These are phyloP conservation scores for Oligia latruncula DNA, from an alignment of 2,888 invertebrate genomes.

Conservation along the genomic window DNA sequence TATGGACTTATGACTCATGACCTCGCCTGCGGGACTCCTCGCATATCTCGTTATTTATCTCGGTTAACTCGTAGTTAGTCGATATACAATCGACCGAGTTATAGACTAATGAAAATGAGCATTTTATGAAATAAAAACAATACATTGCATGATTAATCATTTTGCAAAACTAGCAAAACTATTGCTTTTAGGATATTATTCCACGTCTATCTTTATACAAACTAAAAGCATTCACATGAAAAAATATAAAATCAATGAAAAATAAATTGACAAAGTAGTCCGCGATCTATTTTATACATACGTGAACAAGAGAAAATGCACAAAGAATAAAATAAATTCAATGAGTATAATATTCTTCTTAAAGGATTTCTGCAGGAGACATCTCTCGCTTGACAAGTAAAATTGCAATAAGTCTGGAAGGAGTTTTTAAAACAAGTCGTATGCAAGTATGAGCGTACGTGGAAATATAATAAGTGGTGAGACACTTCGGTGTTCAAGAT, in stretches of 20 bases:
- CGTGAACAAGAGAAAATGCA: conserved; percentile 9
- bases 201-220: not conserved
- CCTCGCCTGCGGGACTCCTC: too few relatives aligned
- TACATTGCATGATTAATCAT: not conserved
- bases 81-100: too few relatives aligned
- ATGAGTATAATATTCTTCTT: conserved; percentile 40
- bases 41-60: too few relatives aligned
- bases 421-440: conserved; percentile 21
- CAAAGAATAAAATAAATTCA: conserved; percentile 27
- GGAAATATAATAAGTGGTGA: conserved; percentile 7
- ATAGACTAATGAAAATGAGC: too few relatives aligned
- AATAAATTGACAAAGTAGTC: conserved; percentile 6
- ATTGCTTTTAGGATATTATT: not conserved
- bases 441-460: not conserved
- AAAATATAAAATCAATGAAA: not conserved
- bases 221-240: conserved; percentile 21
- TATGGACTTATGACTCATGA: too few relatives aligned
- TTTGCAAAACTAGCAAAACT: not conserved
- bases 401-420: conserved; percentile 35
- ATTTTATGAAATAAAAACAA: not conserved
- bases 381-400: conserved; percentile 31
- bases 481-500: not conserved
- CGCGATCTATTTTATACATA: conserved; percentile 30
- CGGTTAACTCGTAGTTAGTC: too few relatives aligned
- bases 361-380: conserved; percentile 41